Evolutionary conservation across 2,797 vertebrate genomes (phyloP).

Genomic region (Danio choprae): DNA sequence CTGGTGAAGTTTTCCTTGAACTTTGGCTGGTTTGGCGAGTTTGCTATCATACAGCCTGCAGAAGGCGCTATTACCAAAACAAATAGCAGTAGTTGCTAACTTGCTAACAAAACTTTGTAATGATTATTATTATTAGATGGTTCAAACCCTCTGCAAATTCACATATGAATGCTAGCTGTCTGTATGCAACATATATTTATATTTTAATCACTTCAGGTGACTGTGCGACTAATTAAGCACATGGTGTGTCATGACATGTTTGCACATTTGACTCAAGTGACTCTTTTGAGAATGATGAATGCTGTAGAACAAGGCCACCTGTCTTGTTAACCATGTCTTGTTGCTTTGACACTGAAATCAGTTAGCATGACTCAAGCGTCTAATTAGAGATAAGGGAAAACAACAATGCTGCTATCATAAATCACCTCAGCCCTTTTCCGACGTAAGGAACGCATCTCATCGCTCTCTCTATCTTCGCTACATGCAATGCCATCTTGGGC

Average conservation of each 20-base stretch:
- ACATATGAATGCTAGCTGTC: not conserved
- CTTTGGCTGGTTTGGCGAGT: not conserved
- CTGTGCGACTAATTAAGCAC: slow-evolving; percentile 49
- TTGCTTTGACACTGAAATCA: slow-evolving; percentile 60
- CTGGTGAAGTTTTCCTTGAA: slow-evolving; percentile 9
- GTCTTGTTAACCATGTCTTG: slow-evolving; percentile 61
- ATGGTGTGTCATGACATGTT: slow-evolving; percentile 44
- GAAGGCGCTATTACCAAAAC: not conserved
- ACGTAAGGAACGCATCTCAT: slow-evolving; percentile 31
- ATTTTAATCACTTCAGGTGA: slow-evolving; percentile 43
- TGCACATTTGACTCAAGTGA: slow-evolving; percentile 50
- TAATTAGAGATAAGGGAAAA: slow-evolving; percentile 67
- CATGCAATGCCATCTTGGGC: slow-evolving; percentile 39
- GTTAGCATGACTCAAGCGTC: slow-evolving; percentile 58
- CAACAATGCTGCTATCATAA: slow-evolving; percentile 63
- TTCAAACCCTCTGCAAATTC: not conserved
- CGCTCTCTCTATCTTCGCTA: slow-evolving; percentile 17
- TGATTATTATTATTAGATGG: not conserved
- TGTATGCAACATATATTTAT: slow-evolving; percentile 9
- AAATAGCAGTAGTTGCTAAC: too few species aligned
- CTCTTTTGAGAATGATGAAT: slow-evolving; percentile 58
- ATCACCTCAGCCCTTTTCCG: slow-evolving; percentile 57
- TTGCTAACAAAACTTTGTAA: too few species aligned
- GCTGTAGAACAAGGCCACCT: slow-evolving; percentile 51
- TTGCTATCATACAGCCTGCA: not conserved